phyloP scores from a whole-genome alignment of 2,113 vertebrate genomes.

The Esox niger region DNA sequence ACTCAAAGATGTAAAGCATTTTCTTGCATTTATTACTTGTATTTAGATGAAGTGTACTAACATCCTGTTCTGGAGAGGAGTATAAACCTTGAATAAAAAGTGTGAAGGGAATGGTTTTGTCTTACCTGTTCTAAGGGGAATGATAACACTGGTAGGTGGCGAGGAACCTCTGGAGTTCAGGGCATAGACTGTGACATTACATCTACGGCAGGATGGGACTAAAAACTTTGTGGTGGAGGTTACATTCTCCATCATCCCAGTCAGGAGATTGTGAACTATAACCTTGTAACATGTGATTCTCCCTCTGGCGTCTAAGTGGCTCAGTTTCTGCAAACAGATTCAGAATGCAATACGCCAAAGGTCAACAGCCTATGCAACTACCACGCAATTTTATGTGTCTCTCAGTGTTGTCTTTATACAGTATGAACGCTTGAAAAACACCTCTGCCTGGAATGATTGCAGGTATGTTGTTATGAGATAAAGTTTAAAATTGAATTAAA shows the following conservation, averaged over 20 bases:
- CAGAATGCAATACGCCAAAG: background rate
- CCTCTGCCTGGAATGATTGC: too few relatives aligned
- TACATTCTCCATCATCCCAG: background rate
- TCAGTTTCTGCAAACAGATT: conserved; percentile 49
- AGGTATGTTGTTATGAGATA: too few relatives aligned
- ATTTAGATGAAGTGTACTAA: too few relatives aligned
- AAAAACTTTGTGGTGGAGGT: background rate
- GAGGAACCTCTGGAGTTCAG: conserved; percentile 68
- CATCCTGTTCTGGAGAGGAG: background rate
- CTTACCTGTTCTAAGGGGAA: conserved; percentile 48
- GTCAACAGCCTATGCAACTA: background rate
- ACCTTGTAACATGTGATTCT: conserved; percentile 58
- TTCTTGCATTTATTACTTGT: too few relatives aligned
- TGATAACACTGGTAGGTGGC: conserved; percentile 54
- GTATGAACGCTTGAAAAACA: too few relatives aligned
- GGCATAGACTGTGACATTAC: conserved; percentile 59
- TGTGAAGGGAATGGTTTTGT: background rate
- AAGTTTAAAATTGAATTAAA: too few relatives aligned
- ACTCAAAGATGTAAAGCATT: too few relatives aligned
- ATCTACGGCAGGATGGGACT: conserved; percentile 36
- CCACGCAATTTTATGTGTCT: background rate
- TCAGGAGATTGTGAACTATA: conserved; percentile 14
- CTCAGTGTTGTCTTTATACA: too few relatives aligned
- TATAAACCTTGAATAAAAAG: too few relatives aligned
- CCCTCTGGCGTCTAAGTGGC: conserved; percentile 56